A percentile compares a stretch with the other conserved stretches of the same genome.
Conservation (phyloP, 2,797 vertebrate genomes). For the Caiman crocodilus region DNA sequence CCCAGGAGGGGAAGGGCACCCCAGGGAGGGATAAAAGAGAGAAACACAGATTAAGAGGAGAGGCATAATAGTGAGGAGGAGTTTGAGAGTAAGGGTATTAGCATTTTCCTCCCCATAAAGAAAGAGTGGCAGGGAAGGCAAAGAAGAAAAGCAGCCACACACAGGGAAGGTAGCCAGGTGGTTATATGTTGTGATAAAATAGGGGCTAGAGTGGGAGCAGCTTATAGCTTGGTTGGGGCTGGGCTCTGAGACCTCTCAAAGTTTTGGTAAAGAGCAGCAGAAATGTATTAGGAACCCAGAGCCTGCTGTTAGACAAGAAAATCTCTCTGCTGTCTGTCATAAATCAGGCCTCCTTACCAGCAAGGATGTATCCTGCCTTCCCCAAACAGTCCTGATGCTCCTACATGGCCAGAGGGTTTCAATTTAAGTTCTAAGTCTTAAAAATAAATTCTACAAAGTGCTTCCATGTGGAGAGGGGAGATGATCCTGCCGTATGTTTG, state of each 20-base stretch:
- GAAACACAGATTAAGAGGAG: not conserved
- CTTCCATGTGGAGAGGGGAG: constrained; percentile 51
- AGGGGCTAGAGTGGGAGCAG: constrained; percentile 37
- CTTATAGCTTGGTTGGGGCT: constrained; percentile 59
- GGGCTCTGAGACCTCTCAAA: constrained; percentile 56
- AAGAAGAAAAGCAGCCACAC: constrained; percentile 29
- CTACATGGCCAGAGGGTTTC: constrained; percentile 60
- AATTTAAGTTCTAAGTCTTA: constrained; percentile 63
- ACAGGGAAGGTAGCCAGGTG: constrained; percentile 36
- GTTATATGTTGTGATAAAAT: constrained; percentile 46
- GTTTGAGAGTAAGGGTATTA: too few relatives aligned
- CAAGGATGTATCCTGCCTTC: constrained; percentile 45
- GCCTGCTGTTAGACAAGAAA: constrained; percentile 53
- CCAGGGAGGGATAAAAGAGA: not conserved
- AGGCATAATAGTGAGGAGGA: not conserved
- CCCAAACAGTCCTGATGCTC: constrained; percentile 55
- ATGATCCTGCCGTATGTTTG: constrained; percentile 49
- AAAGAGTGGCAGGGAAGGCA: not conserved
- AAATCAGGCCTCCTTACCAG: constrained; percentile 66
- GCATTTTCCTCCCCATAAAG: too few relatives aligned
- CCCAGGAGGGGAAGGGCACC: not conserved
- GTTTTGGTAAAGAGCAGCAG: constrained; percentile 54
- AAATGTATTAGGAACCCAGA: constrained; percentile 47
- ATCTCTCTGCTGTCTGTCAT: constrained; percentile 46
- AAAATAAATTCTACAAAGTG: constrained; percentile 63